Base-by-base conservation (phyloP, 2,113 vertebrate species). In the Cromileptes altivelis region DNA sequence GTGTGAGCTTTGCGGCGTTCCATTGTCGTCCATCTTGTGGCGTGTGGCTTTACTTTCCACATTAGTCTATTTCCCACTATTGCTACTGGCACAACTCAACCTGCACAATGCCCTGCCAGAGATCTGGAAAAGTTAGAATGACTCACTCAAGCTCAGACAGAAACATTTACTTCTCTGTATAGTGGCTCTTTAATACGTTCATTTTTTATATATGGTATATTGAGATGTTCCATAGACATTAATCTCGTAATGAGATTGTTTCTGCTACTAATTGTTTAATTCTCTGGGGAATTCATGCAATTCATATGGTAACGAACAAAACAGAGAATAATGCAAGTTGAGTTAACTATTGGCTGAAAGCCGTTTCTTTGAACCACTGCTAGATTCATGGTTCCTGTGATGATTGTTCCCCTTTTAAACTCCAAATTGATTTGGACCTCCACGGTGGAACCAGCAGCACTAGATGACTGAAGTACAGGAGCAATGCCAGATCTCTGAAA, bases 91-190 rank as follows among this genome's bases (percentile, higher is more conserved):
- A 80, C 83, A 70, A 82, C 15, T 71, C n/a, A 57, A 81, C 81
- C 90, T 86, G 81, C 80, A 61, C 67, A 60, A 60, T 40, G 67
- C 56, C 61, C 82, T 73, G 93, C 93, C 93, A 95, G 89, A 95
- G 92, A 95, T 95, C 94, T 96, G 95, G 95, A 95, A 95, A 95
- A 94, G 92, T 94, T 88, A 81, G 88, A 89, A 94, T 96, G 95
- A 96, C 91, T 96, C 93, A 95, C 92, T 81, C 55, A 13, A 80
- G 70, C 88, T 86, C 87, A 93, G 89, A 88, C 93, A 92, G 87
- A 82, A 94, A 92, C 86, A 88, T 91, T 89, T 85, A 89, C 85
- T 70, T 90, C 70, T 73, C 88, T 91, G 79, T 87, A 90, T 92
- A 9, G 85, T 83, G 71, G 64, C 63, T 78, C 42, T 87, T 85